A percentile compares a stretch with the other conserved stretches of the same genome.
phyloP scores from a whole-genome alignment of 2,113 vertebrate species.

The Oryzias celebensis region DNA sequence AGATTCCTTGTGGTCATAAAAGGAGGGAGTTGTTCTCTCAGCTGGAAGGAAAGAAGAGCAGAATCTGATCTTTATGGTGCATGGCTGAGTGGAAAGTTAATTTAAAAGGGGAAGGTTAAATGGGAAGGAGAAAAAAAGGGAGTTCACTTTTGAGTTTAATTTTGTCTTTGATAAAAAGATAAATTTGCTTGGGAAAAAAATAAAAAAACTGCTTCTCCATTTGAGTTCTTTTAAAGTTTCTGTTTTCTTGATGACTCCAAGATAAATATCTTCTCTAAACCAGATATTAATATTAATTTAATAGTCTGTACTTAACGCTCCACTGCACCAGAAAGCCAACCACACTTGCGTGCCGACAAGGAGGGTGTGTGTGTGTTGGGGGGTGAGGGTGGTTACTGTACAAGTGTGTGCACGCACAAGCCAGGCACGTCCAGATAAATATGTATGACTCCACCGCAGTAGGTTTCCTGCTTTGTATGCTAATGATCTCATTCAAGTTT shows the following conservation, averaged over 20 bases:
- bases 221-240: neutral
- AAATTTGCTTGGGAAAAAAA: too few species aligned
- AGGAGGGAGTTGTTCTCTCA: conserved; percentile 20
- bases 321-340: conserved; percentile 28
- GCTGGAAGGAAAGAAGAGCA: conserved; percentile 21
- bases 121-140: conserved; percentile 34
- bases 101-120: conserved; percentile 25
- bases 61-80: conserved; percentile 17
- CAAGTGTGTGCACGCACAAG: conserved; percentile 35
- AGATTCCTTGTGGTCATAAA: conserved; percentile 23
- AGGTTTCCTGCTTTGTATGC: conserved; percentile 75
- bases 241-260: conserved; percentile 31
- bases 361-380: too few species aligned
- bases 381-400: conserved; percentile 38
- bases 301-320: conserved; percentile 12
- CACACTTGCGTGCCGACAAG: conserved; percentile 20
- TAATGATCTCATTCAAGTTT: conserved; percentile 74
- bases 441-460: conserved; percentile 66
- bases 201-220: too few species aligned
- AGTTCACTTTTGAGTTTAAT: conserved; percentile 48
- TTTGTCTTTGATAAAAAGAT: conserved; percentile 8
- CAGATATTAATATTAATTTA: conserved; percentile 31
- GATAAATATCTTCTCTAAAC: conserved; percentile 36
- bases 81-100: conserved; percentile 16
- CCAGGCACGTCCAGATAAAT: conserved; percentile 63